Base-by-base conservation (phyloP, 2,888 invertebrate species). In the Blomia tropicalis region DNA sequence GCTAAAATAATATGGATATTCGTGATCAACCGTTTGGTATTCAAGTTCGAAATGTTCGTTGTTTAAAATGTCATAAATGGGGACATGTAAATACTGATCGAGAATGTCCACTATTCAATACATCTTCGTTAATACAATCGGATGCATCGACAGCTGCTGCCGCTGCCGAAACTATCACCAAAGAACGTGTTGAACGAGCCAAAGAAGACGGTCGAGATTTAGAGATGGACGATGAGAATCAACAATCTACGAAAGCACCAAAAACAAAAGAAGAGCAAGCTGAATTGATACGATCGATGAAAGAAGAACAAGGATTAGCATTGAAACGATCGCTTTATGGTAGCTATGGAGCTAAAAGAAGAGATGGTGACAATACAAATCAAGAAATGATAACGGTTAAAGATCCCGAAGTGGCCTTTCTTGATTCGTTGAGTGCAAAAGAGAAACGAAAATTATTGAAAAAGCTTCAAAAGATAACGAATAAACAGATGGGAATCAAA, bases 51-150 rank as follows among this genome's bases (percentile, higher is more conserved):
- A 93, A 99, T 77, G 96, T 98, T 0, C 81, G 96, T 32, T 99
- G 98, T 71, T 91, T 99, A 64, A 96, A 96, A 74, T 99, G 98
- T 72, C 91, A 95, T 73, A 93, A 93, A 73, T 99, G 96, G 96
- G 98, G 98, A 7, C 98, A 99, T 72, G 87, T 95, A 60, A 93
- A 93, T 74, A 95, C 79, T 23, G 93, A 93, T 73, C 87, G 89
- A 70, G 95, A 98, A 76, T 99, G 98, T 75, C 87, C 92, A 4
- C 82, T 98, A 79, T 98, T 77, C 69, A 77, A 76, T 83, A 74
- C 84, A 19, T 25, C 29, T 19, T 51, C 47, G 14, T 59, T 54
- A n/a, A n/a, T 47, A n/a, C n/a, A n/a, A n/a, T n/a, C n/a, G n/a
- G n/a, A n/a, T n/a, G n/a, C n/a, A n/a, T n/a, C n/a, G n/a, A n/a